phyloP scores from a whole-genome alignment of 2,888 invertebrate genomes.

The Leucoma salicis region DNA sequence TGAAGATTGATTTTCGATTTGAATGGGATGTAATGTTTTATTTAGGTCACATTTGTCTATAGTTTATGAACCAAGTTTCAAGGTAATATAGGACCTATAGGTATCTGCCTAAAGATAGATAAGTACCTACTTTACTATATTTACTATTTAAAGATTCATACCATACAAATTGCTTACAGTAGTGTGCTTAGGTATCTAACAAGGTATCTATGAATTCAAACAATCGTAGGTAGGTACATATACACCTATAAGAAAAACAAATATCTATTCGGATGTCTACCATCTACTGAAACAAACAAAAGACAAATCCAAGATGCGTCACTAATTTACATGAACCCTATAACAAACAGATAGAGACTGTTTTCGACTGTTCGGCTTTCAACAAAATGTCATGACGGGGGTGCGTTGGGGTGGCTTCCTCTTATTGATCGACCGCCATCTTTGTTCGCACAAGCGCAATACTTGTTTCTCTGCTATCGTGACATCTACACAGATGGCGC shows the following conservation, averaged over 20 bases:
- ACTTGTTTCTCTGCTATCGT: constrained; percentile 24
- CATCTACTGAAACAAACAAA: constrained; percentile 51
- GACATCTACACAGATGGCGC: constrained; percentile 62
- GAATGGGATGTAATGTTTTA: too few species aligned
- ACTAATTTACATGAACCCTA: constrained; percentile 36
- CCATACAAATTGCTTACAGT: background rate
- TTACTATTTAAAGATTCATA: too few species aligned
- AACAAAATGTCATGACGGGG: constrained; percentile 44
- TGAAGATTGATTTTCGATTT: too few species aligned
- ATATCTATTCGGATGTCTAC: constrained; percentile 29
- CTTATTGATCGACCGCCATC: constrained; percentile 77
- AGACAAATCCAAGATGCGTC: constrained; percentile 57
- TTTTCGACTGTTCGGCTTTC: constrained; percentile 35
- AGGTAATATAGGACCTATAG: too few species aligned
- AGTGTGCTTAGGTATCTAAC: background rate
- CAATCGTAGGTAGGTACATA: background rate
- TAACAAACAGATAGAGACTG: constrained; percentile 25
- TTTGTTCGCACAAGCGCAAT: constrained; percentile 67
- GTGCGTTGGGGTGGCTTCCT: constrained; percentile 63
- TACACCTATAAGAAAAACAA: constrained; percentile 2
- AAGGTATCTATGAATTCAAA: background rate
- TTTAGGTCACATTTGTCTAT: too few species aligned
- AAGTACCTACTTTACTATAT: too few species aligned
- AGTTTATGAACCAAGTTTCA: too few species aligned
- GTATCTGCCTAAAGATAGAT: too few species aligned